Evolutionary conservation across 2,113 vertebrate species (phyloP), one percentile per base, ranked within the genome.

Genomic region (Anhinga anhinga): DNA sequence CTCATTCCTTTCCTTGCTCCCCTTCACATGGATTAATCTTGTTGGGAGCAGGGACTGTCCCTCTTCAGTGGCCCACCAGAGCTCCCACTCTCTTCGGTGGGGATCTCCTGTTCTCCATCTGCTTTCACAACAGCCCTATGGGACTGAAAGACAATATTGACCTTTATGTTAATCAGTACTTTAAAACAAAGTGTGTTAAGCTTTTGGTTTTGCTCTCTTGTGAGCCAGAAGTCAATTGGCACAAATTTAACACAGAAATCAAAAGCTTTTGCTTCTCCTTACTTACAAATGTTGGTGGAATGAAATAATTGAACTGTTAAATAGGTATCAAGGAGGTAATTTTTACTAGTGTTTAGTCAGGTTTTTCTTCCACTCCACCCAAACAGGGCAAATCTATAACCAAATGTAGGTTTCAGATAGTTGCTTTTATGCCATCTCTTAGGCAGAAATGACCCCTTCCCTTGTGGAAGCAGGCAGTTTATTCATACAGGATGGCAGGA

Each of bases 141-240:
- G 52, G 67, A 65, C 67, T 40, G 79, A 93, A 83, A 83, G 32
- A 59, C 73, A 88, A 66, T 93, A 84, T 69, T 93, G 83, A 95
- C 67, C 67, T 93, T 91, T 76, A 88, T 16, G 56, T 88, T 93
- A 88, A 88, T 65, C 73, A 81, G 56, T 84, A 71, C 62, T 95
- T 70, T 80, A 83, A 80, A 93, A 50, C 55, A 67, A 70, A 87
- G 67, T 10, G 21, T 78, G 42, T 70, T 73, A 83, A 7, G 26
- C 49, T 90, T 90, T 83, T 90, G 44, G 5, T 83, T 80, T 76
- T 83, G 30, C 50, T 74, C 32, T 79, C 27, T 74, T 80, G 56
- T 65, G 44, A 80, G 72, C 38, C 49, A 79, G 72, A 86, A 93
- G 65, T 63, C 47, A 82, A 4, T 12, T 63, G 61, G 26, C 22